phyloP scores from a whole-genome alignment of 2,113 vertebrate species.

The Pseudopipra pipra region DNA sequence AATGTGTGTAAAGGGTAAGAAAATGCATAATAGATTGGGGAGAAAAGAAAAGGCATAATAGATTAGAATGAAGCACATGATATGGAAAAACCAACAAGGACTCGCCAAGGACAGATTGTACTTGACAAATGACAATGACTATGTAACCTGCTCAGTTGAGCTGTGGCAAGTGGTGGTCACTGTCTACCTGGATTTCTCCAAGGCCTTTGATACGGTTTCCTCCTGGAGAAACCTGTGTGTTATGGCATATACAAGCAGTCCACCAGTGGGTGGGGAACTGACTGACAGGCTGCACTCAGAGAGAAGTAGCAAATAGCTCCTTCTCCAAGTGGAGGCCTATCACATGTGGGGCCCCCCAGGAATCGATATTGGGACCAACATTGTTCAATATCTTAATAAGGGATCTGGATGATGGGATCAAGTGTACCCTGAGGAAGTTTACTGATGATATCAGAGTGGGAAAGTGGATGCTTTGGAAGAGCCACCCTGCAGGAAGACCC shows the following conservation, averaged over 20 bases:
- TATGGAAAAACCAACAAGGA: background rate
- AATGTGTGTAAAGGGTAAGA: background rate
- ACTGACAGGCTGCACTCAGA: too few species aligned
- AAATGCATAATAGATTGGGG: background rate
- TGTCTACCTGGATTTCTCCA: background rate
- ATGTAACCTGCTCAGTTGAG: background rate
- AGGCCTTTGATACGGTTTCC: background rate
- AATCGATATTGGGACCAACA: rapidly evolving
- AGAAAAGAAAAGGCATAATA: background rate
- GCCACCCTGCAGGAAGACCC: background rate
- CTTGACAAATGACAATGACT: background rate
- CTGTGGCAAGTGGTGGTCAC: background rate
- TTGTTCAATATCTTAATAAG: background rate
- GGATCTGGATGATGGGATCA: background rate
- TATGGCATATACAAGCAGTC: background rate
- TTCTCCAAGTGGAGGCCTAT: background rate
- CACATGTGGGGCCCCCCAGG: too few species aligned
- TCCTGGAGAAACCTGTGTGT: background rate
- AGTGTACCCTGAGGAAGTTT: background rate
- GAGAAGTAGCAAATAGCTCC: background rate
- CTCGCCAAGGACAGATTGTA: background rate
- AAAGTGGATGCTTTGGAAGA: background rate
- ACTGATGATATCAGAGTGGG: background rate
- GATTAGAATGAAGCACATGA: background rate
- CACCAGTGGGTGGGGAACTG: background rate